Base-by-base conservation (phyloP, 2,797 vertebrate genomes). In the Mormyrus hasselquistii region DNA sequence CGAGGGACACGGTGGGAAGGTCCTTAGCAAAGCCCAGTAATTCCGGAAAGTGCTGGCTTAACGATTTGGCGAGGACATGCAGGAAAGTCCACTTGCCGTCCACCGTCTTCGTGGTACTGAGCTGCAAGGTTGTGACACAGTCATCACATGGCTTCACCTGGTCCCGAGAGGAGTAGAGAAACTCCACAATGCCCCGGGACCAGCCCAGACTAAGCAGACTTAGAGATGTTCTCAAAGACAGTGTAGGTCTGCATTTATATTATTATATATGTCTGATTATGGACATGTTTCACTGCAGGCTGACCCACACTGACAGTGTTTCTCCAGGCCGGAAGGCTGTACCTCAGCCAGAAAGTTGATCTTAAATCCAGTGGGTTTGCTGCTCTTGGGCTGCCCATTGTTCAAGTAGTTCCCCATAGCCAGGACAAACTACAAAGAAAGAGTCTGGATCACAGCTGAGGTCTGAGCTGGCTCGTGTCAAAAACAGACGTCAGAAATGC, bases 361-460 rank as follows among this genome's bases (percentile, higher is more conserved):
- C 94, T 99, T 99, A 91, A 99, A 99, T 91, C 98, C 98, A 0
- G 99, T 99, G 0, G 98, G 99, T 93, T 97, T 99, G 94, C 95
- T 96, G 90, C 95, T 97, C 94, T 98, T 97, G 12, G 98, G 98
- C 92, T 99, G 98, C 90, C 97, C 98, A 0, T 98, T 98, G 91
- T 99, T 99, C 92, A 99, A 93, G 88, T 99, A 99, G 93, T 99
- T 99, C 7, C 99, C 99, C 98, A 99, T 99, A 0, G 98, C 98
- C 93, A 99, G 93, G 88, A 99, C 99, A 90, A 99, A 99, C 99
- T 99, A 92, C 38, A 89, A 89, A 44, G 83, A n/a, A 34, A 19
- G 89, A 90, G 2, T 9, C 90, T 9, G 29, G 41, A 55, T 47
- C 25, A 62, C 4, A 86, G 25, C 41, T 50, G 55, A 12, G 12